Base-by-base conservation (phyloP, 1,140 invertebrate genomes). In the Episyrphus balteatus region DNA sequence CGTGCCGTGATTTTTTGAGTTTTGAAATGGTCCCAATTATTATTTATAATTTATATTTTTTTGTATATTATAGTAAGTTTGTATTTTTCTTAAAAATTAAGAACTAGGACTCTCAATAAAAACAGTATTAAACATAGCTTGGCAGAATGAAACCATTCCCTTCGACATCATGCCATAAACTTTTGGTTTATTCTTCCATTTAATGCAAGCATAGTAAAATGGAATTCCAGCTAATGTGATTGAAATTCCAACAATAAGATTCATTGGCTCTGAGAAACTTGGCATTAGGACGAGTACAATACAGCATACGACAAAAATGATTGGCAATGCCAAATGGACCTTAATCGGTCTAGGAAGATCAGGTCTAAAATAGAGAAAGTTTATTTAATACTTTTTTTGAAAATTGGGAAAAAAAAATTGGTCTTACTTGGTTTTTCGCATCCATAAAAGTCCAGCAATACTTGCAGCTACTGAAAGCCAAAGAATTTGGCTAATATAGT, bases 201-300 rank as follows among this genome's bases (percentile, higher is more conserved):
- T 75, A 17, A 96, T 88, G 53, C 90, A 92, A 1, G 92, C 50
- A 39, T 84, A 79, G 68, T 96, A 98, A 3, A 96, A 84, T 2
- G 94, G 94, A 49, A 97, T 83, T 9, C 92, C 92, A 7, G 88
- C 85, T 1, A 85, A 56, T 31, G 94, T 86, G 36, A 98, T 89
- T 10, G 73, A 73, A 11, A 88, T 66, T 13, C 91, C 92, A 37
- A 95, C 80, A 0, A 84, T 82, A 11, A 91, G 86, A 70, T 92
- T 89, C 52, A 67, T 76, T 0, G 89, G 86, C 45, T 80, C 77
- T 11, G 77, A 77, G 38, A 85, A 81, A 51, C 86, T 83, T 0
- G 92, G 91, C 30, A 91, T 75, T 14, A 85, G 73, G 21, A 94
- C 84, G 34, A 96, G 70, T 51, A 89, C 91, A 30, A 80, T 73